Conservation (phyloP, 2,113 vertebrate species). For the Fulica atra region DNA sequence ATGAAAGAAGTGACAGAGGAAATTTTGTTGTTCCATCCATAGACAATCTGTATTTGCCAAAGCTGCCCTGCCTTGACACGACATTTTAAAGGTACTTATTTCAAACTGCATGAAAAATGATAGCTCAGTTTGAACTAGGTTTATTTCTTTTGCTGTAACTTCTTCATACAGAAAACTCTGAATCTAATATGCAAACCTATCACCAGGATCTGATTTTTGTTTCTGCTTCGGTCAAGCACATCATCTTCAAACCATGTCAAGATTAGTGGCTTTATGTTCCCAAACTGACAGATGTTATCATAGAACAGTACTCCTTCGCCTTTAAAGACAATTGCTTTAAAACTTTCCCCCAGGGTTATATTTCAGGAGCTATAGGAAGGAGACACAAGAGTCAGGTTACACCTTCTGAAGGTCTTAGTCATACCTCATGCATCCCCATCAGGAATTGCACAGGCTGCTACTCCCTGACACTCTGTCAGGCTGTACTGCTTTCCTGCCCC, state of each 20-base stretch:
- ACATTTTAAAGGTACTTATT: background rate
- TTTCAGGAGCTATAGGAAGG: background rate
- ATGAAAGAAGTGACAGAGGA: background rate
- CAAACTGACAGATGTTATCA: background rate
- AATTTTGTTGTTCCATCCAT: background rate
- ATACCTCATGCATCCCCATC: background rate
- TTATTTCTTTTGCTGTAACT: background rate
- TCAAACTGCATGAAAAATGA: background rate
- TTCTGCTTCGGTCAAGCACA: background rate
- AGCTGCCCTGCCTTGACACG: background rate
- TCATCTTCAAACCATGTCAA: background rate
- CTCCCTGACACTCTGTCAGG: background rate
- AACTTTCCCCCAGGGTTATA: background rate
- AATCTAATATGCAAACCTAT: background rate
- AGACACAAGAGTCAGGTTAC: background rate
- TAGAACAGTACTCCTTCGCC: background rate
- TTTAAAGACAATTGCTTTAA: background rate
- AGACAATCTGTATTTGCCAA: background rate
- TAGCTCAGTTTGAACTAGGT: background rate
- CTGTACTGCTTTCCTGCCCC: background rate
- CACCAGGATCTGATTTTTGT: background rate
- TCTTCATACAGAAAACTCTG: background rate
- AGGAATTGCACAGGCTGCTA: background rate
- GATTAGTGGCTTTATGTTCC: rapidly evolving
- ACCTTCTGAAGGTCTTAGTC: background rate